A percentile compares a stretch with the other conserved stretches of the same genome.
phyloP scores from a whole-genome alignment of 30 jellyfish, hydroid and myxozoan genomes.

The Rhopilema esculentum region DNA sequence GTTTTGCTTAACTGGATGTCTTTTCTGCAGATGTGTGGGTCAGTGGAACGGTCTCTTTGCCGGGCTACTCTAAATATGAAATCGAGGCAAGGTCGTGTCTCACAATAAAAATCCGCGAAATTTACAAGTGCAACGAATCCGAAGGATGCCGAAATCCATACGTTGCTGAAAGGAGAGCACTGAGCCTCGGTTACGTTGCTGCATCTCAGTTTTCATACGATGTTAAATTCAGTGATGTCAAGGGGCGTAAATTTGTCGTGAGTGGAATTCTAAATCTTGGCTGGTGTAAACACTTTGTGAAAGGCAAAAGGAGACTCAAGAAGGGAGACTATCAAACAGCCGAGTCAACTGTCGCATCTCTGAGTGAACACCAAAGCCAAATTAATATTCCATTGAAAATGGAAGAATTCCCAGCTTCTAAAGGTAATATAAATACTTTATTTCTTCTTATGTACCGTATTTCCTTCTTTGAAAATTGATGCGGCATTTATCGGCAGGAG shows the following conservation, averaged over 20 bases:
- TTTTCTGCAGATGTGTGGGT: slow-evolving; percentile 9
- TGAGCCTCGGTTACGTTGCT: not conserved
- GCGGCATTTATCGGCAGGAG: too few relatives aligned
- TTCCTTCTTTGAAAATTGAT: not conserved
- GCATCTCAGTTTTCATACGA: not conserved
- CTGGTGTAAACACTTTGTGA: slow-evolving; percentile 67
- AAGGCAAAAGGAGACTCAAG: slow-evolving; percentile 28
- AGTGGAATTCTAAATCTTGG: slow-evolving; percentile 38
- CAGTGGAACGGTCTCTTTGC: slow-evolving; percentile 9
- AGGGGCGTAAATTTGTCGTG: slow-evolving; percentile 19
- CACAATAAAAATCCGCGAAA: slow-evolving; percentile 19
- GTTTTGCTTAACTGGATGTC: too few relatives aligned
- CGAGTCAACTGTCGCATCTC: not conserved
- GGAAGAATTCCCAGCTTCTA: not conserved
- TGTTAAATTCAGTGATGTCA: slow-evolving; percentile 4
- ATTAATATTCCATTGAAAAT: not conserved
- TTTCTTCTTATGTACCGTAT: not conserved
- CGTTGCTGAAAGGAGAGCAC: slow-evolving; percentile 11
- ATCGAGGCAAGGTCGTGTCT: slow-evolving; percentile 42
- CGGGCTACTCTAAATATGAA: not conserved
- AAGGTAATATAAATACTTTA: not conserved
- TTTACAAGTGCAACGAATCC: slow-evolving; percentile 15
- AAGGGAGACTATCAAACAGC: slow-evolving; percentile 12
- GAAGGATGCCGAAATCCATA: slow-evolving; percentile 30
- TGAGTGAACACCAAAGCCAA: not conserved